phyloP scores from a whole-genome alignment of 2,797 vertebrate species.

The Typhlichthys subterraneus region DNA sequence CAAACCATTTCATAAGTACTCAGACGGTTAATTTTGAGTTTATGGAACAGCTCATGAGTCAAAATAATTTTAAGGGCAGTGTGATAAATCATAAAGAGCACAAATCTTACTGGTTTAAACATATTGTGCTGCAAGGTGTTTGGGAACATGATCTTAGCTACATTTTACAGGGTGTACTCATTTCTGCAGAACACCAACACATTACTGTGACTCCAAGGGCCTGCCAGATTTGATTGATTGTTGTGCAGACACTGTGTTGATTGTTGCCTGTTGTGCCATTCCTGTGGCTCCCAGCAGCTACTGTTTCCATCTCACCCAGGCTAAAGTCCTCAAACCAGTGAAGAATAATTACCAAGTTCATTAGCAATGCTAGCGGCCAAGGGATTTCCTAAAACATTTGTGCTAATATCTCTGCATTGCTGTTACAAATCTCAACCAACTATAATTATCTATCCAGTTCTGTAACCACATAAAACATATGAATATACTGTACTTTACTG shows the following conservation, averaged over 20 bases:
- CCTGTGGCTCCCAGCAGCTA: constrained; percentile 78
- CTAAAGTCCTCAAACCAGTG: constrained; percentile 75
- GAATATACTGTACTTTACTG: constrained; percentile 9
- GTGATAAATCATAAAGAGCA: constrained; percentile 71
- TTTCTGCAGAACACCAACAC: constrained; percentile 84
- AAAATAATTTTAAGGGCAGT: constrained; percentile 49
- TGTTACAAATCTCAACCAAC: constrained; percentile 49
- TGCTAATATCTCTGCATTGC: constrained; percentile 51
- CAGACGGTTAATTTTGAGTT: constrained; percentile 38
- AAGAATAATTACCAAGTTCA: constrained; percentile 88
- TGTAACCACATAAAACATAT: not conserved
- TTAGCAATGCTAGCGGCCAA: constrained; percentile 72
- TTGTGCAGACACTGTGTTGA: constrained; percentile 85
- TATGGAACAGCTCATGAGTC: constrained; percentile 55
- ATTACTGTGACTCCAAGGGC: constrained; percentile 80
- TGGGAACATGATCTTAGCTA: constrained; percentile 80
- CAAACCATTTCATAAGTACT: constrained; percentile 32
- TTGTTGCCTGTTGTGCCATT: constrained; percentile 81
- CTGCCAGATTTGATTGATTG: constrained; percentile 92
- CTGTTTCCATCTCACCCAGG: constrained; percentile 73
- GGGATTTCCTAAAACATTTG: constrained; percentile 70
- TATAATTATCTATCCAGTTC: constrained; percentile 17
- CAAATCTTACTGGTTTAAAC: constrained; percentile 72
- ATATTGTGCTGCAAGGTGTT: constrained; percentile 75
- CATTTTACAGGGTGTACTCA: constrained; percentile 81